A percentile compares a stretch with the other conserved stretches of the same genome.
Evolutionary conservation across 2,888 invertebrate genomes (phyloP).

Genomic region (Orthonevra nobilis): DNA sequence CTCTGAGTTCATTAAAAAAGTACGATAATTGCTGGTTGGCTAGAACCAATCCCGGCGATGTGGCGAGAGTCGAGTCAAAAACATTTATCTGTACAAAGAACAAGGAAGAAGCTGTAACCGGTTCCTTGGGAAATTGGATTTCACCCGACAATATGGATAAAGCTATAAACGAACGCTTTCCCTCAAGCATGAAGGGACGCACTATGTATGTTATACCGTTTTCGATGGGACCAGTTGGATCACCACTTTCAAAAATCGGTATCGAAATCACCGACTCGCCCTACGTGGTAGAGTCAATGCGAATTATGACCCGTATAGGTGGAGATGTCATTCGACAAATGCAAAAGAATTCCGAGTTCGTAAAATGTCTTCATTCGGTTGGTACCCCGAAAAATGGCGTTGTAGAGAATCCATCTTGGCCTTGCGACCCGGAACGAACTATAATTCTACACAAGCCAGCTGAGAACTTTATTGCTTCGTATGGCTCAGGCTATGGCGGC

Average conservation of each 20-base stretch:
- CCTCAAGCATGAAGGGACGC: slow-evolving; percentile 93
- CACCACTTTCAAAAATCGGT: slow-evolving; percentile 97
- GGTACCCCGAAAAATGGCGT: slow-evolving; percentile 86
- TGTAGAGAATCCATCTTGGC: slow-evolving; percentile 89
- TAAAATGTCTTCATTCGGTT: slow-evolving; percentile 96
- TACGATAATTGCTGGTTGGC: slow-evolving; percentile 97
- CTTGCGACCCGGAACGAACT: slow-evolving; percentile 96
- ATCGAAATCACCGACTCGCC: slow-evolving; percentile 98
- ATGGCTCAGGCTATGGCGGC: slow-evolving; percentile 98
- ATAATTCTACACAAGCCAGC: slow-evolving; percentile 91
- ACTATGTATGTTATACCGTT: slow-evolving; percentile 99
- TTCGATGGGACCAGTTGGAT: slow-evolving; percentile 98
- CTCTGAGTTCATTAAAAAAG: slow-evolving; percentile 89
- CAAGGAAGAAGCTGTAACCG: slow-evolving; percentile 90
- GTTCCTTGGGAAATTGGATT: slow-evolving; percentile 96
- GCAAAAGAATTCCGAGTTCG: slow-evolving; percentile 84
- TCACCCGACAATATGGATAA: slow-evolving; percentile 89
- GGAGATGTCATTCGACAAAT: slow-evolving; percentile 82
- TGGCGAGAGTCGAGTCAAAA: slow-evolving; percentile 97
- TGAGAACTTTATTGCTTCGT: slow-evolving; percentile 79
- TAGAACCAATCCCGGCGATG: slow-evolving; percentile 97
- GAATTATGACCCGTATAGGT: slow-evolving; percentile 97
- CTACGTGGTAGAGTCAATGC: slow-evolving; percentile 98
- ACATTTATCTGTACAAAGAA: slow-evolving; percentile 95
- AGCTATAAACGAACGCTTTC: slow-evolving; percentile 91